Base-by-base conservation (phyloP, 1,140 invertebrate species). In the Ladona fulva region DNA sequence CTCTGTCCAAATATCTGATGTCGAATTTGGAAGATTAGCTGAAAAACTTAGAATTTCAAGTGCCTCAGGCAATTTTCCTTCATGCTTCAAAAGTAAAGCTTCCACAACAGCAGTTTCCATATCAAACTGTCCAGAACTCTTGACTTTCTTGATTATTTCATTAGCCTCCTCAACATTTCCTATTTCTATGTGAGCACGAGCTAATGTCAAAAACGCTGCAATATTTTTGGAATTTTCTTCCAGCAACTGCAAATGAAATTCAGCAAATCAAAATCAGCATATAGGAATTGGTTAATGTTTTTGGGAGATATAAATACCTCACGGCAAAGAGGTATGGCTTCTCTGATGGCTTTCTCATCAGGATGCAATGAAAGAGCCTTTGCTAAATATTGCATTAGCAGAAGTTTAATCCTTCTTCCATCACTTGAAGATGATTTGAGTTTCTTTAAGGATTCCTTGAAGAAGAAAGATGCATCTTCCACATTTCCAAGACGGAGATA, bases 1-100 rank as follows among this genome's bases (percentile, higher is more conserved):
- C 80, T 91, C 87, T 75, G 91, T 83, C 83, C 86, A 89, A n/a
- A 87, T 86, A 81, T 89, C 88, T 12, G 88, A 83, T n/a, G 83
- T 78, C 88, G 83, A 44, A 83, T 81, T 74, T 84, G 81, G 22
- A 25, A 78, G 76, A 77, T 79, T 74, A 24, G 74, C 25, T 77
- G 88, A 29, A 76, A 76, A 19, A 16, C 74, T 82, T 75, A 92
- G 81, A 77, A 87, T 79, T 74, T 85, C 82, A 76, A 91, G 80
- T 14, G 89, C 87, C 81, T 90, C 86, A 78, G 89, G 81, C 37
- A 86, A 86, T 81, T 88, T 88, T 44, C 83, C 82, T 81, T 88
- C 81, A 80, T 87, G 87, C 42, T 87, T 82, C 3, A 86, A 78
- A 24, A 82, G 24, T 12, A 84, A 80, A 5, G 84, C 83, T 78